Evolutionary conservation across 2,888 invertebrate genomes (phyloP).

Genomic region (Tipula helvola): DNA sequence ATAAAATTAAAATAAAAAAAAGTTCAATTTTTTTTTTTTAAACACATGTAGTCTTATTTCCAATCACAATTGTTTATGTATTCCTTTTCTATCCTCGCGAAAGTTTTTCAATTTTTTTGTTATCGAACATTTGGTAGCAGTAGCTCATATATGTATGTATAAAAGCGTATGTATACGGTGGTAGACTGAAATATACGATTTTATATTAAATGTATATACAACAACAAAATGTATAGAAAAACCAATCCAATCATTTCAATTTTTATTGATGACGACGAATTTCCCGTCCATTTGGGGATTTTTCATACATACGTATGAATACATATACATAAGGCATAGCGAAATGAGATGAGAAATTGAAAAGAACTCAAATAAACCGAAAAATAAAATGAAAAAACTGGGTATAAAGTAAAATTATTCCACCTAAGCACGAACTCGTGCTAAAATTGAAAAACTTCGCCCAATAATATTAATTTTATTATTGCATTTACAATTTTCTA

Average conservation of each 20-base stretch:
- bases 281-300: neutral
- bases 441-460: slow-evolving; percentile 10
- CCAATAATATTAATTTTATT: slow-evolving; percentile 10
- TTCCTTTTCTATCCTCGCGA: neutral
- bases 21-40: neutral
- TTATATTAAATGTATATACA: neutral
- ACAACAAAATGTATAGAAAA: neutral
- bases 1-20: neutral
- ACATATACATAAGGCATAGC: neutral
- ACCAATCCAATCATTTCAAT: neutral
- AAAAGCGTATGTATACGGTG: neutral
- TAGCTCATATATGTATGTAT: neutral
- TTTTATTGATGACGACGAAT: neutral
- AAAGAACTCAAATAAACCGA: neutral
- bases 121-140: neutral
- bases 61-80: neutral
- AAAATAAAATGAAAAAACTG: neutral
- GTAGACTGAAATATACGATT: neutral
- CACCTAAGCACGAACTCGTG: neutral
- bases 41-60: neutral
- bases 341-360: neutral
- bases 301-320: neutral
- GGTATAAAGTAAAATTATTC: neutral
- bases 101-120: neutral
- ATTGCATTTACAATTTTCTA: neutral